Evolutionary conservation across 2,888 invertebrate genomes (phyloP), one percentile per base, ranked within the genome.

Genomic region (Lochmaea crataegi): DNA sequence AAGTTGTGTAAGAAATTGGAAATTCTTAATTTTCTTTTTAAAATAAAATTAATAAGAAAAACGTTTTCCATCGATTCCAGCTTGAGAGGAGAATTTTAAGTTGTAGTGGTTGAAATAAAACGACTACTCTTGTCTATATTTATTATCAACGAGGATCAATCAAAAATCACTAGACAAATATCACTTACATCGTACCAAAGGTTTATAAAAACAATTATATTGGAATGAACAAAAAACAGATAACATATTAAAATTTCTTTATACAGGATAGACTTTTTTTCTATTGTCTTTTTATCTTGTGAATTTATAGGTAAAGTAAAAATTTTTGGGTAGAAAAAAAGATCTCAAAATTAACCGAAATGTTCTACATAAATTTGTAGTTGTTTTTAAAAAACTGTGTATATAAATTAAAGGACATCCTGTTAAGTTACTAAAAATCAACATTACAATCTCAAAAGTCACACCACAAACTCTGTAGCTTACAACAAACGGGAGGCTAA

Each of bases 101-200:
- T n/a, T 48, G 48, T 48, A 6, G 22, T 14, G 48, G 14, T 48
- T 57, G 51, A 69, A 69, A 66, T 18, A 66, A 66, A 57, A 48
- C 10, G 11, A 41, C 18, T 41, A 9, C n/a, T 61, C 61, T 42
- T 41, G 51, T 45, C 72, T 73, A 73, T 68, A 48, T 73, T 68
- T 73, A 73, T 84, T 84, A 83, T 81, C 84, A 83, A 84, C 83
- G 81, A 80, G 82, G 83, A 82, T 82, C 82, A 79, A 76, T 81
- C 80, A 81, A 81, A 83, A 82, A 82, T 83, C 83, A 85, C 84
- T 83, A 82, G 81, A 85, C 84, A 84, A 83, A 80, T 79, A 78
- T 82, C 80, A 82, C 78, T 79, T 80, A 82, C 81, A 81, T 77
- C 80, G 77, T 80, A 81, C 80, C 76, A 77, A 79, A 80, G 75